A percentile compares a stretch with the other conserved stretches of the same genome.
These are phyloP conservation scores for Platypus cylindrus DNA, from an alignment of 2,888 invertebrate species.

Conservation along the genomic window DNA sequence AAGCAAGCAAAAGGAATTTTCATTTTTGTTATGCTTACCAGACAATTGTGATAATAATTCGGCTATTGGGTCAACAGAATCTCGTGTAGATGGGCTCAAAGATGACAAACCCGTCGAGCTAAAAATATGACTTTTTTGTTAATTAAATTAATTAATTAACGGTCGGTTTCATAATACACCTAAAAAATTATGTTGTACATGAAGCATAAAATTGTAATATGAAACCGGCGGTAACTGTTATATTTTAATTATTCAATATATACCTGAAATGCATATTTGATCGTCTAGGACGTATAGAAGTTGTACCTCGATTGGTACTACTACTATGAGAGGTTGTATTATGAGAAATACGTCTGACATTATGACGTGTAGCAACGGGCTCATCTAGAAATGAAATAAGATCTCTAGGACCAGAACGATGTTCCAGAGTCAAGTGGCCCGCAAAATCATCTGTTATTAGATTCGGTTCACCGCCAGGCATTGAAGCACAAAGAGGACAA, in stretches of 20 bases:
- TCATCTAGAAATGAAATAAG: conserved; percentile 89
- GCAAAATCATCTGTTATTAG: conserved; percentile 96
- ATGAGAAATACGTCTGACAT: conserved; percentile 35
- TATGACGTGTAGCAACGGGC: conserved; percentile 51
- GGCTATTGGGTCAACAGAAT: conserved; percentile 92
- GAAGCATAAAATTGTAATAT: no score
- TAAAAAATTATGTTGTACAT: no score
- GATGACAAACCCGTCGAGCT: conserved; percentile 75
- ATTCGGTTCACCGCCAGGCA: conserved; percentile 95
- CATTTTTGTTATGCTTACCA: no score
- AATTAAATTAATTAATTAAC: no score
- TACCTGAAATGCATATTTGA: conserved; percentile 90
- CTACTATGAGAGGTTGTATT: conserved; percentile 25
- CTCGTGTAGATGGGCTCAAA: conserved; percentile 77
- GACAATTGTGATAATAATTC: conserved; percentile 91
- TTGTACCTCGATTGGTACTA: conserved; percentile 27
- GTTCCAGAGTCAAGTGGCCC: conserved; percentile 89
- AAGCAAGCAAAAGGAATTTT: no score
- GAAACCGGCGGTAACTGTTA: not conserved
- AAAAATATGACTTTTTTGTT: no score
- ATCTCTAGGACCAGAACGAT: conserved; percentile 69
- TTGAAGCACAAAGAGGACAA: conserved; percentile 93
- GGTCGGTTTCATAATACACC: no score
- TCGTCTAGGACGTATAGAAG: conserved; percentile 55
- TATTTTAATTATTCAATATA: conserved; percentile 10